phyloP scores from a whole-genome alignment of 2,797 vertebrate species.

The Lepilemur septentrionalis region DNA sequence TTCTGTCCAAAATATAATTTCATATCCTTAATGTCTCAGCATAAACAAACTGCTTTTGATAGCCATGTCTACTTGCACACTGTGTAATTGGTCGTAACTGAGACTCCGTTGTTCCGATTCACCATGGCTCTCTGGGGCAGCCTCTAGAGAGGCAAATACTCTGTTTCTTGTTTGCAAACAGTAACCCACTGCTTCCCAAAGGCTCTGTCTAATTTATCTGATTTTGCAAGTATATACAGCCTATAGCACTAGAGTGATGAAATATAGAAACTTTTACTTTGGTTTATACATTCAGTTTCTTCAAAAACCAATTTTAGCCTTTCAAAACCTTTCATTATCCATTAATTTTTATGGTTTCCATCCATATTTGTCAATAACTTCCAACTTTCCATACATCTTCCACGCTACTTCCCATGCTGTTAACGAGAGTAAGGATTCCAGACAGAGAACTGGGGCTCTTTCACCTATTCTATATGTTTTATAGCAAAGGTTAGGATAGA shows the following conservation, averaged over 20 bases:
- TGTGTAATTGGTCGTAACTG: background rate
- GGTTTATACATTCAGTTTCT: constrained; percentile 5
- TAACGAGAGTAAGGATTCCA: background rate
- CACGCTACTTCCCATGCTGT: background rate
- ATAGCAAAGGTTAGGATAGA: background rate
- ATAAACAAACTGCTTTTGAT: constrained; percentile 46
- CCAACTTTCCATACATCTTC: background rate
- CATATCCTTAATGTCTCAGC: constrained; percentile 53
- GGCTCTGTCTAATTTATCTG: background rate
- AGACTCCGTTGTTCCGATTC: background rate
- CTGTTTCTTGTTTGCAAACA: background rate
- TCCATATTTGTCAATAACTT: background rate
- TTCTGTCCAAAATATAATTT: constrained; percentile 67
- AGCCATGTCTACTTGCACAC: background rate
- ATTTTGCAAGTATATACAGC: background rate
- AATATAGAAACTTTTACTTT: background rate
- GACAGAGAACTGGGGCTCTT: background rate
- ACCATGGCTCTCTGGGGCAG: background rate
- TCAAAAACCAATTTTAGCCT: background rate
- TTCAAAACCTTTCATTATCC: background rate
- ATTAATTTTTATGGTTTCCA: background rate
- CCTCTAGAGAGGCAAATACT: background rate
- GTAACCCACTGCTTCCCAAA: background rate
- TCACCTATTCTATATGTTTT: background rate
- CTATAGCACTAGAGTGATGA: background rate